These are phyloP conservation scores for Pseudomugil gertrudae DNA, from an alignment of 2,797 vertebrate genomes.

Conservation along the genomic window DNA sequence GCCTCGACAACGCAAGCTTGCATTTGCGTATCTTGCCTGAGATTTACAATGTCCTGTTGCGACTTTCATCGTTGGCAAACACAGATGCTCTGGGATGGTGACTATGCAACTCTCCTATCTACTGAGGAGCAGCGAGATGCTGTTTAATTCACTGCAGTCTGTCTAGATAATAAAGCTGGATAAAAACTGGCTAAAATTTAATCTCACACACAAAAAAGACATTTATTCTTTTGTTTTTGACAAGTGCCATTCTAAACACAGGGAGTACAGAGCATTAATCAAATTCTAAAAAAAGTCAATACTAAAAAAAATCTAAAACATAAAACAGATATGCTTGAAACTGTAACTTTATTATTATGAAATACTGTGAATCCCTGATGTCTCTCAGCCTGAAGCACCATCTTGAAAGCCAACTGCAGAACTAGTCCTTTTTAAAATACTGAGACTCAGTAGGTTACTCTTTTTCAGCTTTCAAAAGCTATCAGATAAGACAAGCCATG, in stretches of 20 bases:
- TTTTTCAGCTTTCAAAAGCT: conserved; percentile 69
- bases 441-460: conserved; percentile 54
- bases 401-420: conserved; percentile 58
- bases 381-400: conserved; percentile 40
- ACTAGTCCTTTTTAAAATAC: conserved; percentile 62
- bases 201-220: conserved; percentile 9
- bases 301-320: conserved; percentile 24
- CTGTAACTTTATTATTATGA: conserved; percentile 57
- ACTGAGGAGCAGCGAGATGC: conserved; percentile 60
- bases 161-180: conserved; percentile 30
- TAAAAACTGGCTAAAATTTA: conserved; percentile 32
- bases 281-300: conserved; percentile 22
- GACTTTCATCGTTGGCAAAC: conserved; percentile 70
- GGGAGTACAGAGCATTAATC: conserved; percentile 26
- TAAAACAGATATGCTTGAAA: conserved; percentile 41
- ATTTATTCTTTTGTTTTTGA: conserved; percentile 11
- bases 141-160: conserved; percentile 50
- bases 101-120: conserved; percentile 52
- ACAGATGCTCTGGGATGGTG: conserved; percentile 65
- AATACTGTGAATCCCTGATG: conserved; percentile 49
- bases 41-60: conserved; percentile 51
- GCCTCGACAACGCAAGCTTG: conserved; percentile 62
- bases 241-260: conserved; percentile 11
- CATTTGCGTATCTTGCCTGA: conserved; percentile 56
- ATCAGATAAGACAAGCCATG: conserved; percentile 68